Evolutionary conservation across 2,888 invertebrate genomes (phyloP), one percentile per base, ranked within the genome.

Genomic region (Tenthredo amoena): DNA sequence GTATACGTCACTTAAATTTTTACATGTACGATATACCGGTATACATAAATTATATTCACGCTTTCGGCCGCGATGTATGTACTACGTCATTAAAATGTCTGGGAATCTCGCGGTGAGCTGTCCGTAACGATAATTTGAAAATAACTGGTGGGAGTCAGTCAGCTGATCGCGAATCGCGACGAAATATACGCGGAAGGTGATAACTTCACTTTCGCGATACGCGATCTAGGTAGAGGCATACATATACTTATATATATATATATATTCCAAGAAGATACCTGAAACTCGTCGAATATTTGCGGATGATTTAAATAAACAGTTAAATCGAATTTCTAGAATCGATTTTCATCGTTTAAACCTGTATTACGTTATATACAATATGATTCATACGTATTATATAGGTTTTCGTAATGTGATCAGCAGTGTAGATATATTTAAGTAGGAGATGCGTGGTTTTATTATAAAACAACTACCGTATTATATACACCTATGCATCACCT

Each of bases 81-180:
- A 68, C 34, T 34, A 68, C 68, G 68, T 68, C 68, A 68, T 34
- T 68, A 15, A 68, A 68, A 68, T 68, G 68, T 68, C 68, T 68
- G 34, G 68, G 68, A 26, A 68, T 68, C 34, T 26, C 15, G 68
- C 21, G 68, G 12, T 68, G 68, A 68, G 68, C 6, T 34, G 68
- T 68, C 68, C 0, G 9, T 26, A 71, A 37, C 15, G n/a, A 71
- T 18, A 34, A 34, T 68, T 68, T 10, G 1, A 37, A 37, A 71
- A 5, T 18, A 71, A 34, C 71, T 9, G 37, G 71, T 18, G n/a
- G 9, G 18, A 55, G 47, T 18, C 37, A 37, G 37, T 37, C 55
- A 71, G 37, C 71, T 37, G n/a, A 18, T 62, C 62, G 62, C n/a
- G 10, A 58, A 21, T 58, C 58, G 58, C 58, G 21, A 58, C 58